Conservation (phyloP, 2,888 invertebrate species). For the Cremastinae sp. region DNA sequence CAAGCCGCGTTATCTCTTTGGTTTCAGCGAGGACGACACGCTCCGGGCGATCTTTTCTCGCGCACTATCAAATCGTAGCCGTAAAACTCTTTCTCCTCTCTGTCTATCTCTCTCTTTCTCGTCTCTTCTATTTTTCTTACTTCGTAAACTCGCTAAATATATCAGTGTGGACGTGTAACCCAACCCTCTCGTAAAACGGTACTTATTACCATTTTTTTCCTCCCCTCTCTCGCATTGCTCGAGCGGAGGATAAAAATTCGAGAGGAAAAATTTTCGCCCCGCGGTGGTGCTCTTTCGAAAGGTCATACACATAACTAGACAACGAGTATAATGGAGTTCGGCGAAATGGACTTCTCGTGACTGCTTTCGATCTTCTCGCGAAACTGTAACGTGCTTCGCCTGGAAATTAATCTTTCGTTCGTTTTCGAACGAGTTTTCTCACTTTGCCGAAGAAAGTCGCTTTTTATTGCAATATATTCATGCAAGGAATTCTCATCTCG, state of each 20-base stretch:
- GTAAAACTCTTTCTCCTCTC: constrained; percentile 32
- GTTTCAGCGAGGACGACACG: constrained; percentile 53
- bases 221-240: constrained; percentile 2
- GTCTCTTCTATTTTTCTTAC: neutral
- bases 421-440: neutral
- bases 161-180: constrained; percentile 29
- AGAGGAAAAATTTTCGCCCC: neutral
- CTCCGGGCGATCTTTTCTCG: constrained; percentile 52
- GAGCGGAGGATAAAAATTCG: constrained; percentile 18
- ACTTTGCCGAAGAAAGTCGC: neutral
- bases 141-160: neutral
- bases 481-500: too few relatives aligned
- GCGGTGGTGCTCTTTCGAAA: constrained; percentile 37
- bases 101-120: too few relatives aligned
- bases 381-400: neutral
- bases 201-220: constrained; percentile 49
- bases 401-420: neutral
- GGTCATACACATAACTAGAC: constrained; percentile 31
- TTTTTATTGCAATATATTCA: too few relatives aligned
- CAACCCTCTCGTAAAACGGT: constrained; percentile 54
- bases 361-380: constrained; percentile 33
- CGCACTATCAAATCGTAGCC: constrained; percentile 37
- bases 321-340: neutral
- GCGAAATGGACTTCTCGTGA: constrained; percentile 41
- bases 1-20: constrained; percentile 61